Evolutionary conservation across 1,140 invertebrate genomes (phyloP).

Genomic region (Atta texana): DNA sequence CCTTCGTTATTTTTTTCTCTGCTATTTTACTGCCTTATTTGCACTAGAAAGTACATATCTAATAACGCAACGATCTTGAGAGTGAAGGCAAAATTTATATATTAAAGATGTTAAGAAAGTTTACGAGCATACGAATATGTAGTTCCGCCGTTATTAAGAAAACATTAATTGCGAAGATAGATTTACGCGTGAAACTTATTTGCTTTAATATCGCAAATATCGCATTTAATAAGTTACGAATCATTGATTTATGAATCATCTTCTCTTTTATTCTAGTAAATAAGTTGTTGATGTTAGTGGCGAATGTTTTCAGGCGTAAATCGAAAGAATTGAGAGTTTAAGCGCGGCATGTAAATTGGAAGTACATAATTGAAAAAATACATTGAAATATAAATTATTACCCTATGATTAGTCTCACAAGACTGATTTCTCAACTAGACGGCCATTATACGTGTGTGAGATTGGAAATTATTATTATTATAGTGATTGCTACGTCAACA

Average conservation of each 20-base stretch:
- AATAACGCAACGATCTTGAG: conserved; percentile 33
- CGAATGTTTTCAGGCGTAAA: background rate
- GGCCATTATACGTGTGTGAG: background rate
- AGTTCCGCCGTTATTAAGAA: conserved; percentile 37
- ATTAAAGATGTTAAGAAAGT: conserved; percentile 51
- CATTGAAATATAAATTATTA: conserved; percentile 28
- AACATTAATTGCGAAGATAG: conserved; percentile 27
- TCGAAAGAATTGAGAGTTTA: background rate
- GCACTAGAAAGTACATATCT: conserved; percentile 30
- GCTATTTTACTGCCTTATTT: background rate
- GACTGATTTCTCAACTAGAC: conserved; percentile 7
- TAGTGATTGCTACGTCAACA: background rate
- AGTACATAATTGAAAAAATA: conserved; percentile 1
- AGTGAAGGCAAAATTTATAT: conserved; percentile 50
- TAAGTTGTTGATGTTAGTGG: background rate
- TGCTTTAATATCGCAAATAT: conserved; percentile 9
- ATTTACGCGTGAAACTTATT: background rate
- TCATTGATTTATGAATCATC: background rate
- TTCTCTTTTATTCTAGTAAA: background rate
- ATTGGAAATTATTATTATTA: conserved; percentile 21
- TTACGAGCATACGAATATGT: conserved; percentile 19
- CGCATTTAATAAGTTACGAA: conserved; percentile 3
- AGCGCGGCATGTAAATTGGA: background rate
- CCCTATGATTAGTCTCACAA: conserved; percentile 15
- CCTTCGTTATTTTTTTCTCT: background rate